Base-by-base conservation (phyloP, 35 echinoderm and acorn worm species). In the Diadema setosum region DNA sequence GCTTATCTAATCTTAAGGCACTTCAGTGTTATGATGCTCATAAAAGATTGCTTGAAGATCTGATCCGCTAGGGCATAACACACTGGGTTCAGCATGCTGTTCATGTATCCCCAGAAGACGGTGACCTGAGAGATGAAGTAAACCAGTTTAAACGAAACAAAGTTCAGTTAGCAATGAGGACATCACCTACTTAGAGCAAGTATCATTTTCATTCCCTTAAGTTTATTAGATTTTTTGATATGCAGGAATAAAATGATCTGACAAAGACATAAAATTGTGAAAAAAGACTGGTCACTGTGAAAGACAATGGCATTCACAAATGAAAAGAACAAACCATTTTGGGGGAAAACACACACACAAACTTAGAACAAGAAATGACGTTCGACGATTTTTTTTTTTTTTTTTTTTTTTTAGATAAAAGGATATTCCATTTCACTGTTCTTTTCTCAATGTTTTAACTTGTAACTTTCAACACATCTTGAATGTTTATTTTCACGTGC, bases 71-170 rank as follows among this genome's bases (percentile, higher is more conserved):
- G 73, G 7, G 73, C 73, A 21, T 78, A 78, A 24, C 73, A 78
- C 5, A 78, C 37, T 1, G 73, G 73, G 21, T 78, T 78, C n/a
- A 44, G 39, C 73, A 78, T 3, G 8, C 73, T 78, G 40, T 78
- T 78, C 73, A 78, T 78, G 9, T 78, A 78, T 14, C 73, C 73
- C 73, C 73, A 78, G 8, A 78, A 78, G 39, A 78, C 44, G 27
- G 37, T 41, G 7, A 41, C 40, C 73, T 78, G 63, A 12, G 2
- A 1, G 2, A 55, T 55, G 49, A n/a, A 55, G 21, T 16, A n/a
- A 55, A 55, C 49, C 12, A 55, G 1, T 12, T 1, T 55, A 55
- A 55, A 55, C 14, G 12, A 2, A 16, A 55, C 21, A n/a, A n/a
- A n/a, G 12, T 55, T 55, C 49, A 12, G 12, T 55, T 55, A 55